Base-by-base conservation (phyloP, 2,888 invertebrate species). In the Epistrophella euchroma region DNA sequence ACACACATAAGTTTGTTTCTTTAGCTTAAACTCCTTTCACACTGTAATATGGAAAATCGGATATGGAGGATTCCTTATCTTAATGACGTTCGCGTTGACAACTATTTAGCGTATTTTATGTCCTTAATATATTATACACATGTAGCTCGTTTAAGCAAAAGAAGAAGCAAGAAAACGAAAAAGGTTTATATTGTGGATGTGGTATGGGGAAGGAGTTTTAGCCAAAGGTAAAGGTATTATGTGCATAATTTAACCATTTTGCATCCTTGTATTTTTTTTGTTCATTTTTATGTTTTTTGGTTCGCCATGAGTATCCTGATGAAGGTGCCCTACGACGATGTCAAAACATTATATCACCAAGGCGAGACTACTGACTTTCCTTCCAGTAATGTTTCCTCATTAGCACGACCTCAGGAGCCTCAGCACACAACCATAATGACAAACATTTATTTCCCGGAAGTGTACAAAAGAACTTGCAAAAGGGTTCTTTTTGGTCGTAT, bases 61-160 rank as follows among this genome's bases (percentile, higher is more conserved):
- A 60, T 19, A 32, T 35, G 58, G 47, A 70, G 76, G 73, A 78
- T 55, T 74, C 55, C 86, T 86, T 86, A 82, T 86, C 82, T 86
- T 78, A 86, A 86, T 78, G 86, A 74, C 71, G 77, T 45, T 77
- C 77, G 77, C 77, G 86, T 82, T 78, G 86, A 86, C 86, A 86
- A 82, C 86, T 86, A 82, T 86, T 86, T 82, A 86, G 70, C 73
- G 70, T 43, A 7, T 74, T 82, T 82, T 78, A 74, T 86, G 76
- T 68, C 43, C 81, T 28, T 28, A 0, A 3, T 2, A 4, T 28
- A 28, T 4, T 52, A 19, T 52, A 22, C 6, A 11, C 13, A 22
- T 13, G 13, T 15, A 40, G 22, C 64, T 43, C n/a, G 40, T 55
- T 37, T n/a, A 6, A n/a, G 17, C 2, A 17, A 15, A 43, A 6